Conservation (phyloP, 2,797 vertebrate species). For the Pangasius sanitwongsei region DNA sequence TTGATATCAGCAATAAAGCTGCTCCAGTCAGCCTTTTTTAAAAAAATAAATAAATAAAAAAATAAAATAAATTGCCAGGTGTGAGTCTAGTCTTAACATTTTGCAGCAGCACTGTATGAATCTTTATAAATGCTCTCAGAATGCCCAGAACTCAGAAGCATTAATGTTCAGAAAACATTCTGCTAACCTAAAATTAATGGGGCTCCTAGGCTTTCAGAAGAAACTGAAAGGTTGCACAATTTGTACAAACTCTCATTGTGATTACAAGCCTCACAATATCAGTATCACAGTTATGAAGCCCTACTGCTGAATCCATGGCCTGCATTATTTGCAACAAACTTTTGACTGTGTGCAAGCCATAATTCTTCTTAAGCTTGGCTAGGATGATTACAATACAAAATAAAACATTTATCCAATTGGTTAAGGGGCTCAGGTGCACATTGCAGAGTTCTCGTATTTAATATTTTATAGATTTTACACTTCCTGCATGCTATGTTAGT, state of each 20-base stretch:
- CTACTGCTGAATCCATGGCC: neutral
- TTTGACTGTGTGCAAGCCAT: neutral
- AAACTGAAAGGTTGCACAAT: neutral
- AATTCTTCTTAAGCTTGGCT: neutral
- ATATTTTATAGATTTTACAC: neutral
- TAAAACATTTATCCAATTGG: too few relatives aligned
- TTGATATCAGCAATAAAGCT: neutral
- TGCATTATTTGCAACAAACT: slow-evolving; percentile 10
- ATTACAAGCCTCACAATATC: neutral
- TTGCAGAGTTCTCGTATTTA: neutral
- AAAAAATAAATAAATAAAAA: too few relatives aligned
- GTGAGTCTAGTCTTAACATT: neutral
- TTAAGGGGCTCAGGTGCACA: neutral
- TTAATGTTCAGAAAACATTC: neutral
- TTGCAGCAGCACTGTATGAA: neutral
- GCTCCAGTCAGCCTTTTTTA: neutral
- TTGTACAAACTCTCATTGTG: neutral
- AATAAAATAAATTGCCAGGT: neutral
- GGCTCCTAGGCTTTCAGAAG: neutral
- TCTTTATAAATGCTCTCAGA: neutral
- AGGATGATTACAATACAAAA: neutral
- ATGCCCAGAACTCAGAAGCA: neutral
- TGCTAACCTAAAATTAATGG: neutral
- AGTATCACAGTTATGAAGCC: neutral
- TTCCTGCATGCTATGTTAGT: neutral